phyloP scores from a whole-genome alignment of 2,797 vertebrate genomes.

The Hybognathus amarus region DNA sequence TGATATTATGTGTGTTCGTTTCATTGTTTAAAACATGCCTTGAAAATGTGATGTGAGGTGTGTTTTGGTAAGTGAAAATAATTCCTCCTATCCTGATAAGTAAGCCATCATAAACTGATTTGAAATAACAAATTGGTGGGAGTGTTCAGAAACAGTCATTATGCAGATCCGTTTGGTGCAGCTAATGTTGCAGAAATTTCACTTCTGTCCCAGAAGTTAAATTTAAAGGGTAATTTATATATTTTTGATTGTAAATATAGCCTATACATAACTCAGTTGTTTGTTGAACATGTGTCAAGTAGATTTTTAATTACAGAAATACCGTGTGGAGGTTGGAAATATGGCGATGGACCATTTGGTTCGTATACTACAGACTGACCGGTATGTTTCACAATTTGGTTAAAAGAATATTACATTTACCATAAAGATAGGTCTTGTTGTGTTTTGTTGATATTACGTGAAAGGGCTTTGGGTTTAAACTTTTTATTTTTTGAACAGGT shows the following conservation, averaged over 20 bases:
- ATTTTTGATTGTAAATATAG: not conserved
- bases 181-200: not conserved
- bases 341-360: constrained; percentile 95
- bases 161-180: not conserved
- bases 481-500: constrained; percentile 72
- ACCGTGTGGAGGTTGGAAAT: constrained; percentile 92
- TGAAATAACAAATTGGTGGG: not conserved
- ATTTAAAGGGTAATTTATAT: not conserved
- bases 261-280: not conserved
- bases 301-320: constrained; percentile 81
- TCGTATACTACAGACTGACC: constrained; percentile 92
- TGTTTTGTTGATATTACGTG: not conserved
- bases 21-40: not conserved
- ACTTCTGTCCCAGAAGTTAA: not conserved
- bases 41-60: not conserved
- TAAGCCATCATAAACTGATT: not conserved
- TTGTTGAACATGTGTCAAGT: constrained; percentile 1
- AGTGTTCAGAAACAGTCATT: not conserved
- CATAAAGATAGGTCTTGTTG: not conserved
- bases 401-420: not conserved
- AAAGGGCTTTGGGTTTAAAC: not conserved
- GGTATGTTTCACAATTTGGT: constrained; percentile 75
- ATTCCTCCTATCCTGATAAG: not conserved
- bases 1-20: not conserved
- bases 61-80: not conserved